These are phyloP conservation scores for Helostoma temminkii DNA, from an alignment of 2,797 vertebrate genomes.

Conservation along the genomic window DNA sequence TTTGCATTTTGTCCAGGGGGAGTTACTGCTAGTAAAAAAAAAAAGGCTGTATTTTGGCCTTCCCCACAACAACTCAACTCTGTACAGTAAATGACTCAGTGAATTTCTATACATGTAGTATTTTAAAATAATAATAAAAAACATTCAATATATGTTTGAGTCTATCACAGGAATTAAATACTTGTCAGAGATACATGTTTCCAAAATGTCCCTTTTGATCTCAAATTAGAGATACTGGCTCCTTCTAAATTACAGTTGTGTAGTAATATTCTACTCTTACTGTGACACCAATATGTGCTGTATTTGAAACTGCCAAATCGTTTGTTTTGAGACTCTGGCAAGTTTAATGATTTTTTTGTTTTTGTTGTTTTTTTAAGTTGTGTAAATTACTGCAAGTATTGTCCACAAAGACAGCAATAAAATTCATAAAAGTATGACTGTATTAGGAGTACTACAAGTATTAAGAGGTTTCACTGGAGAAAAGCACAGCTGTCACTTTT, in stretches of 20 bases:
- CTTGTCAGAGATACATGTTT: slow-evolving; percentile 25
- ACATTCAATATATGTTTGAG: slow-evolving; percentile 33
- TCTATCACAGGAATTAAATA: slow-evolving; percentile 1
- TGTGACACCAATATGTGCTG: slow-evolving; percentile 5
- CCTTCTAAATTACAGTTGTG: slow-evolving; percentile 15
- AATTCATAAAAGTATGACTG: slow-evolving; percentile 17
- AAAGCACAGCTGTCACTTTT: slow-evolving; percentile 49
- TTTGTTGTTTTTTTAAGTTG: slow-evolving; percentile 40
- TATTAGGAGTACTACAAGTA: slow-evolving; percentile 5
- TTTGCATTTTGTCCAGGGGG: slow-evolving; percentile 55
- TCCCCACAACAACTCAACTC: slow-evolving; percentile 51
- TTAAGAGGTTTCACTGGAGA: background rate
- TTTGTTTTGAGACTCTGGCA: slow-evolving; percentile 20
- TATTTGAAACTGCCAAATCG: slow-evolving; percentile 39
- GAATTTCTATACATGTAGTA: slow-evolving; percentile 44
- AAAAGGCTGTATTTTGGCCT: slow-evolving; percentile 37
- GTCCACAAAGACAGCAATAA: slow-evolving; percentile 62
- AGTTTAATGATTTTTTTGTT: no score
- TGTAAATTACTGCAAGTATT: slow-evolving; percentile 28
- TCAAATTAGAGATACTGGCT: slow-evolving; percentile 16
- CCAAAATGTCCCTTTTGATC: slow-evolving; percentile 29
- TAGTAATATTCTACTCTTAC: slow-evolving; percentile 12
- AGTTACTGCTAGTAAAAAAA: slow-evolving; percentile 22
- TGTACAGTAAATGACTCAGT: slow-evolving; percentile 61
- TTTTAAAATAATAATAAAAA: slow-evolving; percentile 20